These are phyloP conservation scores for Protaetia brevitarsis DNA, from an alignment of 1,140 invertebrate genomes.

Conservation along the genomic window DNA sequence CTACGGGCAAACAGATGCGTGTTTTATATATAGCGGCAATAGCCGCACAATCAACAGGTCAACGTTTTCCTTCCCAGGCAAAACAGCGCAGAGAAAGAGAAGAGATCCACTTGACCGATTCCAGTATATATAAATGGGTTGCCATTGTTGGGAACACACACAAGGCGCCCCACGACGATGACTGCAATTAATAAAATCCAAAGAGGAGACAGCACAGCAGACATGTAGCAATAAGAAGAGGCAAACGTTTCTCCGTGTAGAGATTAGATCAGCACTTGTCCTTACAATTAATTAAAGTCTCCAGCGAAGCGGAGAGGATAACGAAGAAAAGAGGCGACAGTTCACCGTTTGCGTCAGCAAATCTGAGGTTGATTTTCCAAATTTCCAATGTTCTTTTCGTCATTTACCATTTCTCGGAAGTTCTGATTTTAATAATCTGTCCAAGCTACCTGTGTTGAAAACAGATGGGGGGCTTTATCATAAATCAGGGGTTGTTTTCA, in stretches of 20 bases:
- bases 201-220: no score
- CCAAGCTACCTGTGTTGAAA: background rate
- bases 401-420: background rate
- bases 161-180: background rate
- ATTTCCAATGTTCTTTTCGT: background rate
- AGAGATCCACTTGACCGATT: background rate
- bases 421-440: background rate
- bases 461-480: background rate
- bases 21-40: no score
- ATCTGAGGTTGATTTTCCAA: background rate
- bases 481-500: background rate
- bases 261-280: no score
- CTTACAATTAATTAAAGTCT: no score
- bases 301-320: no score
- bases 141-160: background rate
- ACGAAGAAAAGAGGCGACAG: no score
- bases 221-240: no score
- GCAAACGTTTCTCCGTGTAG: no score
- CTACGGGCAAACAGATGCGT: no score
- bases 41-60: background rate
- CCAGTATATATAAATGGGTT: background rate
- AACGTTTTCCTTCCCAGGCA: background rate
- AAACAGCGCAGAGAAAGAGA: background rate
- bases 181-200: conserved; percentile 3
- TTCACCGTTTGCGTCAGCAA: no score